A percentile compares a stretch with the other conserved stretches of the same genome.
Evolutionary conservation across 2,888 invertebrate species (phyloP).

Genomic region (Lissocephala sabroskyi): DNA sequence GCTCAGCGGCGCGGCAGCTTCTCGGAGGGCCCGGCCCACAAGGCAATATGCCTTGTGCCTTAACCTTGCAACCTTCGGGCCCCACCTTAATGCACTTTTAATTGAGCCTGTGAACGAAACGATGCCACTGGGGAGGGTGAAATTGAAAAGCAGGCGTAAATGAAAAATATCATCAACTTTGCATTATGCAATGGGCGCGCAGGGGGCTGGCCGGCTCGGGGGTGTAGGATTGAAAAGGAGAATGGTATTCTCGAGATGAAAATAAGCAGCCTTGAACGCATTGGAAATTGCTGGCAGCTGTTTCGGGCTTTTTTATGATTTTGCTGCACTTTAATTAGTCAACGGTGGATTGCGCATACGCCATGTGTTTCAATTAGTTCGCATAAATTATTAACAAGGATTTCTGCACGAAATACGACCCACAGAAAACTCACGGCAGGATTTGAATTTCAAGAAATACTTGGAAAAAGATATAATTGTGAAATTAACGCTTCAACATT

Average conservation of each 20-base stretch:
- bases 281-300: background rate
- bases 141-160: slow-evolving; percentile 41
- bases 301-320: slow-evolving; percentile 1
- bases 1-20: too few relatives aligned
- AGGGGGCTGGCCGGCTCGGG: too few relatives aligned
- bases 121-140: slow-evolving; percentile 6
- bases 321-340: slow-evolving; percentile 1
- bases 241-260: too few relatives aligned
- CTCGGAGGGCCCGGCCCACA: too few relatives aligned
- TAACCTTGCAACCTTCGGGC: slow-evolving; percentile 41
- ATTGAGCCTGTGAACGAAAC: slow-evolving; percentile 40
- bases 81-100: slow-evolving; percentile 56
- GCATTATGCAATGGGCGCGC: slow-evolving; percentile 21
- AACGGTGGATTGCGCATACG: slow-evolving; percentile 37
- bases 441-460: too few relatives aligned
- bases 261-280: background rate
- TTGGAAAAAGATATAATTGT: too few relatives aligned
- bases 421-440: too few relatives aligned
- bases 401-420: slow-evolving; percentile 56
- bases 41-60: slow-evolving; percentile 29
- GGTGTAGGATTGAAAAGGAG: slow-evolving; percentile 2
- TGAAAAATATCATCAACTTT: slow-evolving; percentile 53
- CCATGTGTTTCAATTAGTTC: slow-evolving; percentile 53
- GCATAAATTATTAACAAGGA: slow-evolving; percentile 58
- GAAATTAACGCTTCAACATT: too few relatives aligned